phyloP scores from a whole-genome alignment of 2,797 vertebrate genomes.

The Sebastes iracundus region DNA sequence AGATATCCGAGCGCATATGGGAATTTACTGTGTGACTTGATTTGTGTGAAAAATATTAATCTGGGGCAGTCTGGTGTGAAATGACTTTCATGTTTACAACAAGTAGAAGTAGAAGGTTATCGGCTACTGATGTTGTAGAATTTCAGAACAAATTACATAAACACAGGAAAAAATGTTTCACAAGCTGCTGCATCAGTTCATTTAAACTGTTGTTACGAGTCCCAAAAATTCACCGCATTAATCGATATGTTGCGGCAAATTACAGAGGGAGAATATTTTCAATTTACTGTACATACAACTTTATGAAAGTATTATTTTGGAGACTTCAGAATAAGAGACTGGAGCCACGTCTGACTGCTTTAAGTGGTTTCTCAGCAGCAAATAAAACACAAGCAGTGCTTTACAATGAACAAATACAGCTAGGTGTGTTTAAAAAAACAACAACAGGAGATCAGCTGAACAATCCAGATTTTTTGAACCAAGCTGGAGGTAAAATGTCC shows the following conservation, averaged over 20 bases:
- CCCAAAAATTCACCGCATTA: not conserved
- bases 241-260: not conserved
- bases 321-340: not conserved
- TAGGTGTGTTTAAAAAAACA: not conserved
- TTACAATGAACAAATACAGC: not conserved
- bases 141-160: constrained; percentile 6
- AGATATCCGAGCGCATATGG: constrained; percentile 32
- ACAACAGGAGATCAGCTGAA: not conserved
- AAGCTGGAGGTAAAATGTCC: not conserved
- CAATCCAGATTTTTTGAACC: not conserved
- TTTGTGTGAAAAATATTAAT: constrained; percentile 57
- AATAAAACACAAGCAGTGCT: not conserved
- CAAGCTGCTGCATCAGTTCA: not conserved
- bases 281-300: not conserved
- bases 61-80: constrained; percentile 58
- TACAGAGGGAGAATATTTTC: not conserved
- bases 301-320: not conserved
- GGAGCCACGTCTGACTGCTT: not conserved
- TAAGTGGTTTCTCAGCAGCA: not conserved
- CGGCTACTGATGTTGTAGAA: not conserved
- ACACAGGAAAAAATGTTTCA: not conserved
- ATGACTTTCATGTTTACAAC: constrained; percentile 57
- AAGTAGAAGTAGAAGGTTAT: constrained; percentile 19
- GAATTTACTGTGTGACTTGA: constrained; percentile 46
- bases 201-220: not conserved